Evolutionary conservation across 2,888 invertebrate genomes (phyloP), one percentile per base, ranked within the genome.

Genomic region (Epinotia demarniana): DNA sequence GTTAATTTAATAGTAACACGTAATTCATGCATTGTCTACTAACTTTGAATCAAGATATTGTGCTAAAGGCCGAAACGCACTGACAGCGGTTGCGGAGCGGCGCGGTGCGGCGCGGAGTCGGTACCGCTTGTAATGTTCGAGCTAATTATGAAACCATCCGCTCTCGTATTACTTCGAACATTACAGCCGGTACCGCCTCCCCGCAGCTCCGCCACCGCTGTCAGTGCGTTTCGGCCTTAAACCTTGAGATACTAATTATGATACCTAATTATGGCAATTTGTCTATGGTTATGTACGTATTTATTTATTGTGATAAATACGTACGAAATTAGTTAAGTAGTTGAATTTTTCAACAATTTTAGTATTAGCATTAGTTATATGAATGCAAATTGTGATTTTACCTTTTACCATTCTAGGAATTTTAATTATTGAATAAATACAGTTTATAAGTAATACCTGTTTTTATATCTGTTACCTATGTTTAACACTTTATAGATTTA

Each of bases 381-480:
- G 13, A 12, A 66, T 72, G n/a, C 23, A 63, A 73, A 64, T 73
- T 64, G 58, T 68, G 61, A 72, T 75, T 72, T 67, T 43, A 72
- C 16, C 49, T 71, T 49, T 66, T 66, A 71, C 39, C 64, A 64
- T 73, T 68, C 23, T 62, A 75, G 63, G 53, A 72, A 19, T 61
- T 66, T 55, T 69, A 72, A 55, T 61, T 72, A 71, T 58, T 72
- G 60, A 64, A 75, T 66, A 71, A 73, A 39, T 53, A 62, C 18
- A 33, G 27, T 73, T 55, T 18, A 60, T 60, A 67, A 33, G 0
- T 18, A 19, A 8, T n/a, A 53, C 16, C 53, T 53, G n/a, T n/a
- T n/a, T 53, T 53, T 53, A 49, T 49, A 49, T 33, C 9, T 39
- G 39, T 39, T 39, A 39, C 0, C 9, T 4, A 39, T 39, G 39